These are phyloP conservation scores for Apodemia hepburni DNA, from an alignment of 2,888 invertebrate genomes.

Conservation along the genomic window DNA sequence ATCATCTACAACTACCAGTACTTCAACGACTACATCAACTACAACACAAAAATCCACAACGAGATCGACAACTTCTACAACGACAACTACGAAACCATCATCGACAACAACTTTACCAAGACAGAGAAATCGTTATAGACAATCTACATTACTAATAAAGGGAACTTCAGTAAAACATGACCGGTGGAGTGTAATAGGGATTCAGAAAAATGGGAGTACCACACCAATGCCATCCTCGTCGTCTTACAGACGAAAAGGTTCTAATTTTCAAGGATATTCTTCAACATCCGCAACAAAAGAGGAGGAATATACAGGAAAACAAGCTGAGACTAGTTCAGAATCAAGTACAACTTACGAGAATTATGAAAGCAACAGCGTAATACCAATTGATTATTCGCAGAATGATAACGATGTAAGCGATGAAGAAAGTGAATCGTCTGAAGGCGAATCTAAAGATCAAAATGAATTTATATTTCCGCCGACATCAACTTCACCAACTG, in stretches of 20 bases:
- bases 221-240: constrained; percentile 34
- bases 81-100: constrained; percentile 21
- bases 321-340: constrained; percentile 25
- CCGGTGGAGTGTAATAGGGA: constrained; percentile 49
- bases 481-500: constrained; percentile 37
- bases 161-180: constrained; percentile 73
- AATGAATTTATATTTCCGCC: constrained; percentile 51
- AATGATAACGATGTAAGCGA: constrained; percentile 21
- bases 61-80: constrained; percentile 35
- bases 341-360: constrained; percentile 33
- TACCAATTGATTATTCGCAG: constrained; percentile 25
- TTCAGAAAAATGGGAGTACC: constrained; percentile 39
- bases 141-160: constrained; percentile 62
- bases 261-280: constrained; percentile 64
- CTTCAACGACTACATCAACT: constrained; percentile 27
- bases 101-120: constrained; percentile 41
- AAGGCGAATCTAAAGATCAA: constrained; percentile 30
- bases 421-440: constrained; percentile 29
- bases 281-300: constrained; percentile 45
- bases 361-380: constrained; percentile 38
- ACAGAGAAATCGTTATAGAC: constrained; percentile 61
- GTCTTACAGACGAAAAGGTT: constrained; percentile 57
- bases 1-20: constrained; percentile 36
- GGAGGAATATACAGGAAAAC: constrained; percentile 34
- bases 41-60: constrained; percentile 39